Evolutionary conservation across 2,113 vertebrate species (phyloP).

Genomic region (Dromiciops gliroides): DNA sequence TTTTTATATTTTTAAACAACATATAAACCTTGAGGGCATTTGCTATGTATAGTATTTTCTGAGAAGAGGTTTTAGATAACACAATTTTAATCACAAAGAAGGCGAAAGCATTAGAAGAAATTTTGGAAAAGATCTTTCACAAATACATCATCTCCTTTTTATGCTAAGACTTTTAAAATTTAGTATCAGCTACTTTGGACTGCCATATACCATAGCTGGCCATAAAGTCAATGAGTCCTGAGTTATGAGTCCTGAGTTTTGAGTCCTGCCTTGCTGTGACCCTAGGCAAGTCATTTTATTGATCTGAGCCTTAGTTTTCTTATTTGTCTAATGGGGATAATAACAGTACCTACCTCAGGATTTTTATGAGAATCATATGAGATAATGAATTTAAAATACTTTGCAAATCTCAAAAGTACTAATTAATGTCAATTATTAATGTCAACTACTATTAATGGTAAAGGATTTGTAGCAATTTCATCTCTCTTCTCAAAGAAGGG

Average conservation of each 20-base stretch:
- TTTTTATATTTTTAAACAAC: constrained; percentile 41
- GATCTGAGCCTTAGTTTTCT: background rate
- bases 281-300: background rate
- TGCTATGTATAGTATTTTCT: background rate
- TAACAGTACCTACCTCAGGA: too few species aligned
- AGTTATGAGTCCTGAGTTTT: background rate
- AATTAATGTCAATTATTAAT: too few species aligned
- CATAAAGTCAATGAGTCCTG: background rate
- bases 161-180: background rate
- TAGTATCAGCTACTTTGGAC: background rate
- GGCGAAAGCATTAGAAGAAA: constrained; percentile 13
- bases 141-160: background rate
- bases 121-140: constrained; percentile 22
- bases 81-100: constrained; percentile 1
- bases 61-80: constrained; percentile 44
- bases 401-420: background rate
- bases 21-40: background rate
- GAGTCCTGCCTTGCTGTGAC: background rate
- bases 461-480: background rate
- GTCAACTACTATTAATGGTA: background rate
- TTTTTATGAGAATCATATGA: background rate
- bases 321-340: too few species aligned
- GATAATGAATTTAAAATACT: background rate
- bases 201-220: background rate
- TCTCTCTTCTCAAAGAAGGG: background rate